Evolutionary conservation across 2,113 vertebrate genomes (phyloP), one percentile per base, ranked within the genome.

Genomic region (Ursus arctos): DNA sequence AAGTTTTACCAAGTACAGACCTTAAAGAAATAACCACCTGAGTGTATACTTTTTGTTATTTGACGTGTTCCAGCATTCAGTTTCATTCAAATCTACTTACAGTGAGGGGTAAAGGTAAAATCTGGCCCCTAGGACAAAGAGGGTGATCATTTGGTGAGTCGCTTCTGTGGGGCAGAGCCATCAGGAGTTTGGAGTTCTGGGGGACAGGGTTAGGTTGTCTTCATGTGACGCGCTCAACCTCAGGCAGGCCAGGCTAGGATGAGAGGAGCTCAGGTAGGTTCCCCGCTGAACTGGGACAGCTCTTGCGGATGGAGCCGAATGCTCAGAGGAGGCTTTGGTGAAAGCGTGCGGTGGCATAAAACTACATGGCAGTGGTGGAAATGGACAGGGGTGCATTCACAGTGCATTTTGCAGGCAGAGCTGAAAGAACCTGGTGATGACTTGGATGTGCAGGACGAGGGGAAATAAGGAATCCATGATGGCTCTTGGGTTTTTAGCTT

Each of bases 341-440:
- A 33, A n/a, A 83, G 77, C 19, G 4, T 31, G 28, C 11, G 6
- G 0, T 0, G 18, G 10, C n/a, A 14, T 36, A 12, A 28, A 24
- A 28, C 43, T 26, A 47, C 33, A 28, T 22, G 16, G 24, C n/a
- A 4, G 16, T 6, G 1, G 12, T 28, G 28, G 74, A 28, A 53
- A 33, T 31, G 22, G 22, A 18, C 12, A 40, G 1, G 1, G 4
- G 1, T 21, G 6, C 47, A 13, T 28, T 67, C 18, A 53, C n/a
- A 40, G 15, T n/a, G 16, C 71, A 57, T 22, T 84, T 69, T 47
- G 14, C n/a, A 92, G 59, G 19, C 33, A 8, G 2, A 40, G 2
- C 16, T 82, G 59, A 81, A 71, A 72, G 19, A 79, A 79, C 13
- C 49, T 65, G 36, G 28, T 71, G 47, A 63, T 31, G n/a, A 21